phyloP scores from a whole-genome alignment of 2,797 vertebrate species.

The Rhinogobio ventralis region DNA sequence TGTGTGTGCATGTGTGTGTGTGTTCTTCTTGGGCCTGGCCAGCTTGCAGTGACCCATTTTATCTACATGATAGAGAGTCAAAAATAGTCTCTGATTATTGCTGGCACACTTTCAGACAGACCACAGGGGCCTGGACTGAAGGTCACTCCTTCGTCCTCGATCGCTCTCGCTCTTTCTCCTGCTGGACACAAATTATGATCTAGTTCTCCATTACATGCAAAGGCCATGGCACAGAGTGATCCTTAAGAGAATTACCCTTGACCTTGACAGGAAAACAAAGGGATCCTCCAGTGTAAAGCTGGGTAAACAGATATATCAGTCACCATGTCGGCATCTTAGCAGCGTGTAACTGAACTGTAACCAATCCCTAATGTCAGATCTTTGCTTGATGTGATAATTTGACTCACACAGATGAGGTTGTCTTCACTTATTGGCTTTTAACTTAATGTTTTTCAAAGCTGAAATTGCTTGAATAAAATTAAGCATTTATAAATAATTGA shows the following conservation, averaged over 20 bases:
- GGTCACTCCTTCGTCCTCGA: conserved; percentile 65
- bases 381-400: conserved; percentile 30
- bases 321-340: not conserved
- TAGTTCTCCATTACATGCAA: conserved; percentile 58
- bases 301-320: conserved; percentile 37
- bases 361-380: conserved; percentile 6
- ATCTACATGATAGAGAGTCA: conserved; percentile 76
- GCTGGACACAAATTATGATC: conserved; percentile 56
- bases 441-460: not conserved
- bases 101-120: conserved; percentile 69
- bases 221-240: conserved; percentile 52
- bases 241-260: conserved; percentile 58
- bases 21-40: conserved; percentile 61
- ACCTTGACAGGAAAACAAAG: conserved; percentile 56
- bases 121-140: conserved; percentile 67
- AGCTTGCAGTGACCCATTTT: conserved; percentile 76
- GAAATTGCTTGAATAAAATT: conserved; percentile 21
- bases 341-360: conserved; percentile 8
- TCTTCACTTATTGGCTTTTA: conserved; percentile 1
- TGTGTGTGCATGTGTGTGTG: conserved; percentile 54
- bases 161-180: conserved; percentile 19
- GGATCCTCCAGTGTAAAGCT: not conserved
- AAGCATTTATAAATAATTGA: conserved; percentile 25
- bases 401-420: not conserved
- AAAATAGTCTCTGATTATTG: conserved; percentile 83